A percentile compares a stretch with the other conserved stretches of the same genome.
phyloP scores from a whole-genome alignment of 2,797 vertebrate species.

The Sitta carolinensis region DNA sequence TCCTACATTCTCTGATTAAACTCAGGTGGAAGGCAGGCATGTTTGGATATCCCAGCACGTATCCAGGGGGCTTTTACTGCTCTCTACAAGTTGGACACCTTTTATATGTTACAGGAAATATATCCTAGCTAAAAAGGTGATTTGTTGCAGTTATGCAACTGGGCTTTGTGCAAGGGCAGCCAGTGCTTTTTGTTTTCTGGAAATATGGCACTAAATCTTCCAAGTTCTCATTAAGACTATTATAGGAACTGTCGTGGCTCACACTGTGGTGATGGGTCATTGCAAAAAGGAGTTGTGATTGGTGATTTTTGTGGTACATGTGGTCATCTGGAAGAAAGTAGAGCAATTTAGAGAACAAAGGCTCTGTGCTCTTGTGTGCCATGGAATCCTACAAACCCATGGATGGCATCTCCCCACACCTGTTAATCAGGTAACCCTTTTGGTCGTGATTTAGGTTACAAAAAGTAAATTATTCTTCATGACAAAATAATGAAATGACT shows the following conservation, averaged over 20 bases:
- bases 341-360: not conserved
- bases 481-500: not conserved
- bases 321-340: not conserved
- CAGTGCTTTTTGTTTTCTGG: not conserved
- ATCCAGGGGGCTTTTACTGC: not conserved
- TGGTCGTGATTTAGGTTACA: not conserved
- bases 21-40: not conserved
- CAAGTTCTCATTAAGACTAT: not conserved
- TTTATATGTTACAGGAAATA: not conserved
- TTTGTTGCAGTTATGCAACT: not conserved
- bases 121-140: not conserved
- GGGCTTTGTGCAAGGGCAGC: not conserved
- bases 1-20: not conserved
- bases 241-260: not conserved
- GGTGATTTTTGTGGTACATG: not conserved
- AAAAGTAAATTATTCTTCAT: not conserved
- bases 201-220: not conserved
- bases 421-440: not conserved
- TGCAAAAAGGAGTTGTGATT: not conserved
- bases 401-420: not conserved
- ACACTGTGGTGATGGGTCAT: not conserved
- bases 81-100: not conserved
- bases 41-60: not conserved
- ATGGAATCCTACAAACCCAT: not conserved
- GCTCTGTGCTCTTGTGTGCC: not conserved